Evolutionary conservation across 2,797 vertebrate species (phyloP).

Genomic region (Peromyscus eremicus): DNA sequence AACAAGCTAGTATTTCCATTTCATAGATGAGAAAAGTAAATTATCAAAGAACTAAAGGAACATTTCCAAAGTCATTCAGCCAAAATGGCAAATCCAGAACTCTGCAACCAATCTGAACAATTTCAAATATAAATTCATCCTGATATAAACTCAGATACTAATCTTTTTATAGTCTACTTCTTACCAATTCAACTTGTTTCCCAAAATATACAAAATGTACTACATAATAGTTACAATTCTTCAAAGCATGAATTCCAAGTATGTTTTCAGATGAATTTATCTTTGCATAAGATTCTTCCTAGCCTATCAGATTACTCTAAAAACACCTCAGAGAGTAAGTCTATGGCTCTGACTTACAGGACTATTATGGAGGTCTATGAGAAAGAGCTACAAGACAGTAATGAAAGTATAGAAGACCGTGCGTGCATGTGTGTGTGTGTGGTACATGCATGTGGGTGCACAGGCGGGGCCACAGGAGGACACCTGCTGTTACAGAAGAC

Average conservation of each 20-base stretch:
- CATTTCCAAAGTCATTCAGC: background rate
- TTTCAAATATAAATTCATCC: constrained; percentile 48
- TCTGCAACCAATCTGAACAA: background rate
- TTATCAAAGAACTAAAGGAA: constrained; percentile 49
- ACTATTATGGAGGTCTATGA: background rate
- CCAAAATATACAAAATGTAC: background rate
- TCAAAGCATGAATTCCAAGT: background rate
- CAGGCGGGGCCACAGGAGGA: background rate
- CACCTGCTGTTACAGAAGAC: background rate
- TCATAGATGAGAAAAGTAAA: constrained; percentile 39
- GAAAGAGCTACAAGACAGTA: background rate
- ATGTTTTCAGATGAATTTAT: background rate
- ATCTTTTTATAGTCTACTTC: background rate
- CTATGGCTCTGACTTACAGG: background rate
- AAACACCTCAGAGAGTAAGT: background rate
- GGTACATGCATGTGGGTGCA: background rate
- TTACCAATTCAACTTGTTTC: background rate
- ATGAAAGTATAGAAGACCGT: background rate
- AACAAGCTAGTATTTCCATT: constrained; percentile 8
- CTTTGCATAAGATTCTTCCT: background rate
- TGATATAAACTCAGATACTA: background rate
- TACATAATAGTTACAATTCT: background rate
- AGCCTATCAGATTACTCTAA: background rate
- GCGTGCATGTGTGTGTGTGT: background rate
- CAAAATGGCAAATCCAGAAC: constrained; percentile 29